Evolutionary conservation across 2,113 vertebrate species (phyloP).

Genomic region (Orientallactaga bullata): DNA sequence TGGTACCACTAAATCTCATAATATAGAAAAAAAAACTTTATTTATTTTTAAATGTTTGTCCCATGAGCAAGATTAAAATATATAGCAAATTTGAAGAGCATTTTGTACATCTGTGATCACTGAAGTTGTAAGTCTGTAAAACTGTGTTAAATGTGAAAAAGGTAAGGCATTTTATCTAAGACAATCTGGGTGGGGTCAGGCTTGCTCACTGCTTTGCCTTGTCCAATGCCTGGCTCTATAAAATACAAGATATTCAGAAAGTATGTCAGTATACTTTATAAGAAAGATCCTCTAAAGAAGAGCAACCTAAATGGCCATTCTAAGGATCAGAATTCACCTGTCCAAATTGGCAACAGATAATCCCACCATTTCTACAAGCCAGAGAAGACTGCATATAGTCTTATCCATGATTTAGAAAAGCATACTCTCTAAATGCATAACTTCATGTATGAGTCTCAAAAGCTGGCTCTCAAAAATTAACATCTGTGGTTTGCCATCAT

Average conservation of each 20-base stretch:
- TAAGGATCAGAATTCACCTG: neutral
- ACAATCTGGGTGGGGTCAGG: neutral
- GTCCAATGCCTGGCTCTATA: neutral
- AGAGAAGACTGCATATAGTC: neutral
- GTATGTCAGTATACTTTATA: neutral
- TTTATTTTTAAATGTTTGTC: slow-evolving; percentile 24
- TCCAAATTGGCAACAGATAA: neutral
- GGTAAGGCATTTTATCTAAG: neutral
- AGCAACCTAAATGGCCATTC: neutral
- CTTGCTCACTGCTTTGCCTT: too few species aligned
- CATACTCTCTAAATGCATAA: neutral
- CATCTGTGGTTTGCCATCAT: neutral
- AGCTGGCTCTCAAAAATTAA: neutral
- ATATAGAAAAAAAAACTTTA: neutral
- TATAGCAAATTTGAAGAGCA: neutral
- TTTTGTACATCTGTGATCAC: neutral
- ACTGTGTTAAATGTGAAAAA: neutral
- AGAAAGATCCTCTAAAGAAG: neutral
- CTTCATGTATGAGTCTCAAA: neutral
- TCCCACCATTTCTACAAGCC: slow-evolving; percentile 29
- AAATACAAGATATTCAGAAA: neutral
- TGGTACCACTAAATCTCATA: neutral
- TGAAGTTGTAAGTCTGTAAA: slow-evolving; percentile 11
- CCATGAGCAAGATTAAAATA: slow-evolving; percentile 20
- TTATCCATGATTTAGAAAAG: neutral